Evolutionary conservation across 1,140 invertebrate genomes (phyloP), one percentile per base, ranked within the genome.

Genomic region (Brachionus manjavacas): DNA sequence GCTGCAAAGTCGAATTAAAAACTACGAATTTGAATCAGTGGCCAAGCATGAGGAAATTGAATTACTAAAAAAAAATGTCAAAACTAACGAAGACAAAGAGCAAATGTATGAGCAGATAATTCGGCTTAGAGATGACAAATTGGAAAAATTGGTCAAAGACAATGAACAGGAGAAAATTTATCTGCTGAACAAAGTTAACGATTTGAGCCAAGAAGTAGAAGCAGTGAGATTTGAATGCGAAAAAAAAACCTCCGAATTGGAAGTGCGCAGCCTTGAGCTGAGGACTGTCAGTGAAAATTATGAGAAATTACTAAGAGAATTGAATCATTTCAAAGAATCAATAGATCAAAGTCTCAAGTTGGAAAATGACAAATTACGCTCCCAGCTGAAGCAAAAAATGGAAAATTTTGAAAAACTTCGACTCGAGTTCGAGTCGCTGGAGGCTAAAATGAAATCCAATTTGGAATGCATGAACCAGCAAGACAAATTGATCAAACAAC

Each of bases 1-100:
- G 86, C 16, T 74, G 86, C 16, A 85, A 87, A n/a, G 80, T 85
- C 23, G 87, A 81, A 86, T 88, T 70, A 85, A 86, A 83, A 23
- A n/a, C 35, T 49, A 25, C 39, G 25, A 76, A 4, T 14, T 49
- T 25, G 43, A 76, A 25, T 25, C 8, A 0, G 39, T 76, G 9
- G 7, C 41, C 8, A 76, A 52, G 20, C 23, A 76, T 6, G 72
- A 76, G 31, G 72, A 76, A 49, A 23, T 49, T 12, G 43, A 76
- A 9, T 49, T 76, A 2, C n/a, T 76, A 1, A 76, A 76, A 76
- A 49, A 49, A 76, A 76, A 76, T 49, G 41, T 25, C 9, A 46
- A 76, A 49, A 76, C 72, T 12, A 49, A 6, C 4, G 41, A 49
- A 28, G 72, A 76, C 25, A 76, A 76, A 49, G 72, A 76, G 31